These are phyloP conservation scores for Xestia xanthographa DNA, from an alignment of 2,888 invertebrate genomes.

Conservation along the genomic window DNA sequence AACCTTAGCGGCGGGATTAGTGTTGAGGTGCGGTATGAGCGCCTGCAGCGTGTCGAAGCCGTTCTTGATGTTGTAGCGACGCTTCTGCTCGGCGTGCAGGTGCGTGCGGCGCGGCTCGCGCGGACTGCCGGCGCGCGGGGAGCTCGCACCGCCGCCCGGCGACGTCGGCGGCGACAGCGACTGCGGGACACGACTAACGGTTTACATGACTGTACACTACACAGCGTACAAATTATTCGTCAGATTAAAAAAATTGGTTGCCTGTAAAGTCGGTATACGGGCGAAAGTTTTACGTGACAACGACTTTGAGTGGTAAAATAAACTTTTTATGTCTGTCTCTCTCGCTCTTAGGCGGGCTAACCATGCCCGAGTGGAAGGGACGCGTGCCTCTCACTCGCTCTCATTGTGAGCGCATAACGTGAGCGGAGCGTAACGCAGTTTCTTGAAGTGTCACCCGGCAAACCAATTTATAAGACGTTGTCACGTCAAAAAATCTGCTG, in stretches of 20 bases:
- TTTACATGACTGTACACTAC: not conserved
- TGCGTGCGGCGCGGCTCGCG: constrained; percentile 96
- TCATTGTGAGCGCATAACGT: too few species aligned
- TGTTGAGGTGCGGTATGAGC: constrained; percentile 97
- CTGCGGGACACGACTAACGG: constrained; percentile 61
- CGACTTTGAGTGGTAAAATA: too few species aligned
- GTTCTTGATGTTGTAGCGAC: constrained; percentile 98
- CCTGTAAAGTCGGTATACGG: too few species aligned
- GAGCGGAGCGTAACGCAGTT: too few species aligned
- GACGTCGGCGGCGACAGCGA: constrained; percentile 91
- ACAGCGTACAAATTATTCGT: not conserved
- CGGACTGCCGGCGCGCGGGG: constrained; percentile 76
- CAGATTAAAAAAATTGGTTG: not conserved
- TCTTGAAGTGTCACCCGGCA: too few species aligned
- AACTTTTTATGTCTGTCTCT: too few species aligned
- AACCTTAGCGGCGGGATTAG: constrained; percentile 97
- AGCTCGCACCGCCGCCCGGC: constrained; percentile 88
- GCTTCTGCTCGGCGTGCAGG: constrained; percentile 98
- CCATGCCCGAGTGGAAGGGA: too few species aligned
- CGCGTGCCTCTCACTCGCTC: too few species aligned
- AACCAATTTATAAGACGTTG: too few species aligned
- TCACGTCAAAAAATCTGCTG: too few species aligned
- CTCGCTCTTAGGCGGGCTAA: too few species aligned
- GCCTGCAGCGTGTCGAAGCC: constrained; percentile 98
- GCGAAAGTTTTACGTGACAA: too few species aligned